phyloP scores from a whole-genome alignment of 2,113 vertebrate species.

The Bubo bubo region DNA sequence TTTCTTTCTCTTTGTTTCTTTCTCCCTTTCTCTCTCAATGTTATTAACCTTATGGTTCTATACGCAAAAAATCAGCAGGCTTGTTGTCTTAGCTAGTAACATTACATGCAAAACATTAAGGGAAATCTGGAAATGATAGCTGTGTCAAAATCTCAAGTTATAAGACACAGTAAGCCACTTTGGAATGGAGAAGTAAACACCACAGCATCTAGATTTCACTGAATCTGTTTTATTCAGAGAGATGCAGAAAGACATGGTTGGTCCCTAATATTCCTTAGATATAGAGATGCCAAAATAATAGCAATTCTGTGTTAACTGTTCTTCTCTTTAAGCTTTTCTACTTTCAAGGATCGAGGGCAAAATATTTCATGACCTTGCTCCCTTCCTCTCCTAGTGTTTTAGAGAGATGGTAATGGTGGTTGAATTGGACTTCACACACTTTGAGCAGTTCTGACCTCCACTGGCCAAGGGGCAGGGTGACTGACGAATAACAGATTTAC shows the following conservation, averaged over 20 bases:
- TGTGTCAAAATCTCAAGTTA: background rate
- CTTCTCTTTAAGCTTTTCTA: background rate
- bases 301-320: background rate
- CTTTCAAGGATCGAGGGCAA: background rate
- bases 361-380: background rate
- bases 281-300: background rate
- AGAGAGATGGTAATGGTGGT: background rate
- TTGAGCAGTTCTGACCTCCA: background rate
- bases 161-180: background rate
- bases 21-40: background rate
- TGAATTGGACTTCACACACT: background rate
- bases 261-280: background rate
- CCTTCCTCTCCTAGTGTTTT: background rate
- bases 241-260: background rate
- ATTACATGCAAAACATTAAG: background rate
- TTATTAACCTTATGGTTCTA: background rate
- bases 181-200: background rate
- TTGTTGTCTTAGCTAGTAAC: background rate
- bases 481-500: background rate
- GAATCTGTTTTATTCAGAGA: background rate
- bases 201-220: background rate
- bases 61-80: background rate
- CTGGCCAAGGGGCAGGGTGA: background rate
- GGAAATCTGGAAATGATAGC: background rate
- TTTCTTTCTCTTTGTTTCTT: too few relatives aligned